Evolutionary conservation across 2,888 invertebrate species (phyloP), one percentile per base, ranked within the genome.

Genomic region (Aelia acuminata): DNA sequence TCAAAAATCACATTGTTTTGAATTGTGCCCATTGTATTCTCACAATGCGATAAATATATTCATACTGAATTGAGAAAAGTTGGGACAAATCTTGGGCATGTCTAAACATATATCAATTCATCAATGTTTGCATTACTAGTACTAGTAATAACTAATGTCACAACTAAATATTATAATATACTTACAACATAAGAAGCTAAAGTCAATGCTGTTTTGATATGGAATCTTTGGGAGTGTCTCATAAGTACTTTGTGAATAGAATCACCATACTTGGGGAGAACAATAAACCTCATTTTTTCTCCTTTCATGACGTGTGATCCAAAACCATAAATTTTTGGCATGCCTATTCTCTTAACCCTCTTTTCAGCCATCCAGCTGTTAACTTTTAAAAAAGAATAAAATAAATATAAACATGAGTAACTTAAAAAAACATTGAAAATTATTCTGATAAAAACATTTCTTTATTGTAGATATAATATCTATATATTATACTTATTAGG

Each of bases 231-330:
- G 91, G 94, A 94, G 89, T 95, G 94, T 89, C 94, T 93, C 90
- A 95, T 93, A 89, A 98, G 96, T 57, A 98, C 92, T 92, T 97
- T 96, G 91, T 98, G 95, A 80, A 99, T 93, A 92, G 98, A 98
- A 88, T 95, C 94, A 90, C 97, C 96, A 92, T 96, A 99, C 90
- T 97, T 95, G 8, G 98, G 97, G 92, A 99, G 94, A n/a, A 99
- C 96, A 90, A 99, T 94, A 93, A 99, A 99, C 89, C 99, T 94
- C 92, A 97, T 98, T 91, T 96, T 96, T 63, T 95, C 94, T 39
- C 94, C 95, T n/a, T 95, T 94, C 91, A 94, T 95, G 88, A 94
- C 94, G 92, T 98, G 96, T 10, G 97, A 96, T 1, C 99, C 99
- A 87, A 96, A 97, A 20, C 97, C 97, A 89, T 98, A 95, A 92